Conservation (phyloP, 2,113 vertebrate species). For the Erinaceus europaeus region DNA sequence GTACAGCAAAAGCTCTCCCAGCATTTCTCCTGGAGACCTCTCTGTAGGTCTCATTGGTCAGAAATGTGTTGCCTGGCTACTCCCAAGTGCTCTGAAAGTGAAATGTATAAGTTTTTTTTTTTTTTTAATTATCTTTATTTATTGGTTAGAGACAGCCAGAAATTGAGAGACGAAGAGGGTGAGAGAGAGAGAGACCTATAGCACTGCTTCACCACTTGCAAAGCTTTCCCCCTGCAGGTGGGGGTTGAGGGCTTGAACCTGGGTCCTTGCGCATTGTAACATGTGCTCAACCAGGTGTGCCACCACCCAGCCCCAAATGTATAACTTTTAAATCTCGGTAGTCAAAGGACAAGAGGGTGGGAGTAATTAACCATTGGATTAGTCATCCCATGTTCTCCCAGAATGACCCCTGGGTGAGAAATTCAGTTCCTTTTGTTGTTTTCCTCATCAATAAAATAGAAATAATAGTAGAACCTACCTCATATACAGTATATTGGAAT, state of each 20-base stretch:
- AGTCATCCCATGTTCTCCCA: background rate
- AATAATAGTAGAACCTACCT: background rate
- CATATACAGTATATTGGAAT: background rate
- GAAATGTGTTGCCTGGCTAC: background rate
- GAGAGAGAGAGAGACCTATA: too few species aligned
- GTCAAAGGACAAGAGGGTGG: background rate
- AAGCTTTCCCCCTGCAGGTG: too few species aligned
- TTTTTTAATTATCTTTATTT: slow-evolving; percentile 8
- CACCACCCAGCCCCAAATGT: too few species aligned
- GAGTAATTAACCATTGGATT: background rate
- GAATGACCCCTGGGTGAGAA: background rate
- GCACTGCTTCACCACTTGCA: too few species aligned
- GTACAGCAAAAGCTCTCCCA: background rate
- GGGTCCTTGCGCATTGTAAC: too few species aligned
- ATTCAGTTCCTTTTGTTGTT: slow-evolving; percentile 14
- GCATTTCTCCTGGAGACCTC: background rate
- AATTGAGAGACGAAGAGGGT: too few species aligned
- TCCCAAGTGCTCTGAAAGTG: background rate
- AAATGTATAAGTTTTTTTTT: background rate
- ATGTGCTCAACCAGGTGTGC: too few species aligned
- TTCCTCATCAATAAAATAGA: slow-evolving; percentile 38
- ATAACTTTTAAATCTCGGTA: too few species aligned
- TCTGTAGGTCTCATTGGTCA: background rate
- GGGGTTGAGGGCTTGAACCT: too few species aligned
- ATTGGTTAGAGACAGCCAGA: too few species aligned